phyloP scores from a whole-genome alignment of 2,888 invertebrate species.

The Cetonia aurata region DNA sequence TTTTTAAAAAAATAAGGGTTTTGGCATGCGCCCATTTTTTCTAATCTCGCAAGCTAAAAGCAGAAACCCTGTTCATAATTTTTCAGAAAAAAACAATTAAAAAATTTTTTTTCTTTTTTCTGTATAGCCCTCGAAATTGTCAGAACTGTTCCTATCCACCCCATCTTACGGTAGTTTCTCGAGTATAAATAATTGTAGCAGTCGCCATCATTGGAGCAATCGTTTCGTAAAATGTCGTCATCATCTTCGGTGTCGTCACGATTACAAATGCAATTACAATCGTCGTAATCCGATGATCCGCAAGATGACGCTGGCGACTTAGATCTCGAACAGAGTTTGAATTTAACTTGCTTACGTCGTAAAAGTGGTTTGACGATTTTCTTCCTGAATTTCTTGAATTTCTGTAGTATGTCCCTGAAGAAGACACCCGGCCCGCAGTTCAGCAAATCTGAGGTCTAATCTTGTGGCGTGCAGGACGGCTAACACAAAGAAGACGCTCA shows the following conservation, averaged over 20 bases:
- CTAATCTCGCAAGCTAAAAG: too few relatives aligned
- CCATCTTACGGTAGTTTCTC: too few relatives aligned
- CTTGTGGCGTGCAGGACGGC: conserved; percentile 53
- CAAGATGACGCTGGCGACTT: conserved; percentile 7
- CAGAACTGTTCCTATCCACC: too few relatives aligned
- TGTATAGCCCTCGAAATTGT: too few relatives aligned
- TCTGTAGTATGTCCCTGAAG: conserved; percentile 43
- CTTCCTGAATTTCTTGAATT: conserved; percentile 39
- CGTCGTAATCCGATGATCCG: conserved; percentile 24
- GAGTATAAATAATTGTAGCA: neutral
- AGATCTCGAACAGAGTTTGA: conserved; percentile 6
- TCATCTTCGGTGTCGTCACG: conserved; percentile 34
- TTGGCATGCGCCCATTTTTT: too few relatives aligned
- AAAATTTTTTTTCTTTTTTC: too few relatives aligned
- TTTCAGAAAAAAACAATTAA: too few relatives aligned
- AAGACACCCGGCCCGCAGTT: conserved; percentile 45
- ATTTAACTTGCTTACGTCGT: conserved; percentile 18
- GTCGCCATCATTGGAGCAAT: conserved; percentile 6
- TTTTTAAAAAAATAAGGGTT: too few relatives aligned
- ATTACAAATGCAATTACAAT: conserved; percentile 13
- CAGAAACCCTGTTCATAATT: too few relatives aligned
- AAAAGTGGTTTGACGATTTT: conserved; percentile 15
- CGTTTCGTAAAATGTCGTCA: neutral
- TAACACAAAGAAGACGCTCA: conserved; percentile 57
- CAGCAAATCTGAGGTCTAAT: conserved; percentile 52